Evolutionary conservation across 2,888 invertebrate genomes (phyloP).

Genomic region (Tipula confusa): DNA sequence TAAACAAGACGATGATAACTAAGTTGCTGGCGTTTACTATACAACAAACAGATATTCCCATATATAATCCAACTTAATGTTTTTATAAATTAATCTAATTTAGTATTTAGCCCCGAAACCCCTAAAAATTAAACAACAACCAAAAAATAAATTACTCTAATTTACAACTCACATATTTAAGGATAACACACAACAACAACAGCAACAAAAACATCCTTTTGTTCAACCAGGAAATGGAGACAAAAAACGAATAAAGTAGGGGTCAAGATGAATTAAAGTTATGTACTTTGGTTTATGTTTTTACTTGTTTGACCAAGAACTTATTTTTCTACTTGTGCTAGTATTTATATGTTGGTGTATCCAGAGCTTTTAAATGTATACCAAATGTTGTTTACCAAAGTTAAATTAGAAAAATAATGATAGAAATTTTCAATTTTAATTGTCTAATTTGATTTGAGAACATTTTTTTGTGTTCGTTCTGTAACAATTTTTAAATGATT

Average conservation of each 20-base stretch:
- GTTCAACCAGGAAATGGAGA: neutral
- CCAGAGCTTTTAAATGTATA: neutral
- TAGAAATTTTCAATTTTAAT: constrained; percentile 20
- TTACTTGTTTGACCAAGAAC: neutral
- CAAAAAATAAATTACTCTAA: neutral
- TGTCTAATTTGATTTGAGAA: constrained; percentile 12
- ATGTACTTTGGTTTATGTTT: neutral
- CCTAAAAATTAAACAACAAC: neutral
- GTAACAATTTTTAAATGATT: neutral
- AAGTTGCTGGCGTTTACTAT: neutral
- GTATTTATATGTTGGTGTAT: neutral
- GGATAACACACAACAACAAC: neutral
- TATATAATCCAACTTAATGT: neutral
- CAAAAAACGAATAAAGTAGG: neutral
- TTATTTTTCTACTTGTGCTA: neutral
- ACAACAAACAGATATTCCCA: neutral
- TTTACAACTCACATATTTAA: constrained; percentile 12
- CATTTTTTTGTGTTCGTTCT: neutral
- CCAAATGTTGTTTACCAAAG: neutral
- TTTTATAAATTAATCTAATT: constrained; percentile 25
- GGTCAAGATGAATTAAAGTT: constrained; percentile 25
- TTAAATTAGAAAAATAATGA: neutral
- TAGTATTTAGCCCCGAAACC: constrained; percentile 5
- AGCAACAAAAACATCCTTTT: neutral
- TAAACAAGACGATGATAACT: neutral